Base-by-base conservation (phyloP, 1,140 invertebrate genomes). In the Lithobius niger region DNA sequence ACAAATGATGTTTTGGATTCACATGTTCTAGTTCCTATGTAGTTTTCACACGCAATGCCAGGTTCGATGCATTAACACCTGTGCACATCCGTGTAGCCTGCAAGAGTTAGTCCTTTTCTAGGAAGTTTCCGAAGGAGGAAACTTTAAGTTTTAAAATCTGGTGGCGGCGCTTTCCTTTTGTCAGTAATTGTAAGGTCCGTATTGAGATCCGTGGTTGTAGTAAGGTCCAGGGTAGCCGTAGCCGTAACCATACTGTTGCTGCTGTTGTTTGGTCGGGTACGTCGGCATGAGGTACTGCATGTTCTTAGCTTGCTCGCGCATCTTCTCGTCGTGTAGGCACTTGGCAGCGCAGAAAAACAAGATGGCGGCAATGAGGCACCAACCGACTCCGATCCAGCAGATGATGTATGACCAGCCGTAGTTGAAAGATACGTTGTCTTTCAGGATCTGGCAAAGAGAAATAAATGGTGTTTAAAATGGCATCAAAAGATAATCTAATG, bases 201-300 rank as follows among this genome's bases (percentile, higher is more conserved):
- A 92, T 67, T 90, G 88, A 19, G 88, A 88, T 61, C 88, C 86
- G 68, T 91, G 86, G 65, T 91, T 89, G 52, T 65, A 64, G 67
- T 89, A 89, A 21, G 85, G 85, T 36, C 80, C 80, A 27, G 85
- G 83, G 61, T 91, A 89, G 58, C 86, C 86, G 55, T 76, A 73
- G 43, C 86, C 84, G 67, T 91, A 91, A 0, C 83, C 82, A 31
- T 69, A 68, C 65, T 86, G 86, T 70, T 91, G 86, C 71, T n/a
- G n/a, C 60, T 90, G 88, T 70, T 91, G 86, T 71, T 94, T 94
- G 70, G 92, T 89, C 18, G 88, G 88, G 72, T 93, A 93, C 57
- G 93, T 87, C 89, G 76, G 91, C 91, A 95, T 94, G 73, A 94
- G 79, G 76, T 95, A 94, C 78, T 94, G 89, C 85, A 94, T 88